Conservation (phyloP, 1,140 invertebrate genomes). For the Cepaea nemoralis region DNA sequence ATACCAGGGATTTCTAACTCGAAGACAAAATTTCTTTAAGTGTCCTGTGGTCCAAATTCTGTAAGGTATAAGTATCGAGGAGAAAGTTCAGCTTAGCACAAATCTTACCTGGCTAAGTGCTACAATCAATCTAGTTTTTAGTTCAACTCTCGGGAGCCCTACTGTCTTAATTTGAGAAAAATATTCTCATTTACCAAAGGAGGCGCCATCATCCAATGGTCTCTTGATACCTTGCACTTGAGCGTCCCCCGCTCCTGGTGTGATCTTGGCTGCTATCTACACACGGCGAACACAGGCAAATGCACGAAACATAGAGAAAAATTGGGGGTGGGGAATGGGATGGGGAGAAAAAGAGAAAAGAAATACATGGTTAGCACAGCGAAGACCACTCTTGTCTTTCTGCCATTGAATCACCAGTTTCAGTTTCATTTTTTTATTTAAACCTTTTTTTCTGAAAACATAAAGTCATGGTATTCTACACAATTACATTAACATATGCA, state of each 20-base stretch:
- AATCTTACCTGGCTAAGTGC: neutral
- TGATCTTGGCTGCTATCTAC: conserved; percentile 89
- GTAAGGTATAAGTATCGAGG: no score
- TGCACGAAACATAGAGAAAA: conserved; percentile 36
- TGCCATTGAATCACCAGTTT: conserved; percentile 19
- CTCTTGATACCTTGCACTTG: conserved; percentile 77
- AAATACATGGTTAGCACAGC: conserved; percentile 27
- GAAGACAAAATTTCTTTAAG: no score
- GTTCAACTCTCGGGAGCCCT: neutral
- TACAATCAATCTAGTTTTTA: neutral
- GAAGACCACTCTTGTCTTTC: neutral
- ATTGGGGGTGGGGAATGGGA: conserved; percentile 21
- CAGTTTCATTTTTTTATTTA: conserved; percentile 20
- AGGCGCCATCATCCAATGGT: conserved; percentile 81
- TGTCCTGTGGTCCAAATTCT: no score
- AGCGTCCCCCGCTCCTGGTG: conserved; percentile 75
- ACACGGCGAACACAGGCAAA: conserved; percentile 55
- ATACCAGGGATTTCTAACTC: no score
- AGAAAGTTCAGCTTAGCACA: no score
- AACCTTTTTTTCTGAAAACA: conserved; percentile 21
- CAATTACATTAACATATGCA: neutral
- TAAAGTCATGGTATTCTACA: neutral
- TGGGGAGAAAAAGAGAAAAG: conserved; percentile 20
- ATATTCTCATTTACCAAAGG: conserved; percentile 70
- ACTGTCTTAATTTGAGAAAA: conserved; percentile 35